phyloP scores from a whole-genome alignment of 2,888 invertebrate genomes.

The Metopia argyrocephala region DNA sequence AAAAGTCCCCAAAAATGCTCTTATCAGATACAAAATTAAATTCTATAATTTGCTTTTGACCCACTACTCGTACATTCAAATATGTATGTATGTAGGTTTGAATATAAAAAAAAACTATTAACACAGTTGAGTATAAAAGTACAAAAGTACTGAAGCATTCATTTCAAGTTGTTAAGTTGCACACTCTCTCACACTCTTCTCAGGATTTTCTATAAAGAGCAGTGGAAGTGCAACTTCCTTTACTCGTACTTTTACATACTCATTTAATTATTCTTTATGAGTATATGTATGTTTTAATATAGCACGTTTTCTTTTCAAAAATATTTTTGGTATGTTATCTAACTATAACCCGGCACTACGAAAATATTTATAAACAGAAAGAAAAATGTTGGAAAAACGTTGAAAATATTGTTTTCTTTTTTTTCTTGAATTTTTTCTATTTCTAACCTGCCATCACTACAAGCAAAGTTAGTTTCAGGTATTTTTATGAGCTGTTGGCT shows the following conservation, averaged over 20 bases:
- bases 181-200: not conserved
- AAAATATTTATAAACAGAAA: not conserved
- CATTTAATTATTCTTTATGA: not conserved
- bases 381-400: not conserved
- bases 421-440: no score
- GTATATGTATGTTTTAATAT: no score
- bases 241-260: not conserved
- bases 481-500: constrained; percentile 60
- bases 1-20: no score
- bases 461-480: constrained; percentile 51
- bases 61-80: no score
- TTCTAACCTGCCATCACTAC: constrained; percentile 19
- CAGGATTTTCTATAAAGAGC: no score
- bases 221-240: no score
- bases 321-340: constrained; percentile 17
- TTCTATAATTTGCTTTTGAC: no score
- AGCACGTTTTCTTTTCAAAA: not conserved
- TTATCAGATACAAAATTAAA: no score
- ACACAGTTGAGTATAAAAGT: no score
- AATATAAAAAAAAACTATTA: no score
- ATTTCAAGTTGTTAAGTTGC: constrained; percentile 8
- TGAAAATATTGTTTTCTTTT: constrained; percentile 14
- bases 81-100: no score
- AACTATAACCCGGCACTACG: not conserved
- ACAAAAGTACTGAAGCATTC: constrained; percentile 13